These are phyloP conservation scores for Trinorchestia longiramus DNA, from an alignment of 1,140 invertebrate species.

Conservation along the genomic window DNA sequence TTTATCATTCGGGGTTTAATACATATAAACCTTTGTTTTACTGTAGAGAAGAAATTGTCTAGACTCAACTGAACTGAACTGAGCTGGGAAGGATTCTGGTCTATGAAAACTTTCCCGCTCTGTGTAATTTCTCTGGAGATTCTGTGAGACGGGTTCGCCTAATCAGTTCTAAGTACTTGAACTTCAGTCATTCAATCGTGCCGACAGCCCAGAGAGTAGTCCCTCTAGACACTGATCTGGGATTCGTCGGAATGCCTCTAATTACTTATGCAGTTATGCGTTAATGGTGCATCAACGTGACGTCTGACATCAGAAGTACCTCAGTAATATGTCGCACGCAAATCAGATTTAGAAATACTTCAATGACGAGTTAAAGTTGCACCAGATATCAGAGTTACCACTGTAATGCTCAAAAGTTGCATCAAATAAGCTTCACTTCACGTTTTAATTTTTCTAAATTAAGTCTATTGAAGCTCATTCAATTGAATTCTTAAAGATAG, in stretches of 20 bases:
- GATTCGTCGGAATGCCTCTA: neutral
- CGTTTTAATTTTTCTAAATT: too few species aligned
- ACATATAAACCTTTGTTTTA: neutral
- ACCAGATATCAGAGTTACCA: neutral
- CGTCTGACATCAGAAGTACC: neutral
- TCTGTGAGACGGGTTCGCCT: neutral
- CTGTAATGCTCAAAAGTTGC: neutral
- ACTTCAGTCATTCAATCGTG: neutral
- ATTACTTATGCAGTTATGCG: neutral
- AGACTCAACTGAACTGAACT: neutral
- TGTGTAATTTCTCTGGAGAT: neutral
- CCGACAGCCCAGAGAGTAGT: neutral
- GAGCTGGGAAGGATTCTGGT: neutral
- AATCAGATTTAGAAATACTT: neutral
- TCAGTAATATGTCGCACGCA: neutral
- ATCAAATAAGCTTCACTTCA: too few species aligned
- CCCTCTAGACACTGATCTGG: neutral
- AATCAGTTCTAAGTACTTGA: neutral
- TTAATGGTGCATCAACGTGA: neutral
- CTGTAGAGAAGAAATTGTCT: neutral
- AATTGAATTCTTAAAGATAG: too few species aligned
- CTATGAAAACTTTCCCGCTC: neutral
- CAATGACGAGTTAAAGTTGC: neutral
- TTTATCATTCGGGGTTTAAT: neutral
- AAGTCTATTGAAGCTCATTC: too few species aligned